These are phyloP conservation scores for Drosophila sechellia DNA, from an alignment of 1,140 invertebrate species.

Conservation along the genomic window DNA sequence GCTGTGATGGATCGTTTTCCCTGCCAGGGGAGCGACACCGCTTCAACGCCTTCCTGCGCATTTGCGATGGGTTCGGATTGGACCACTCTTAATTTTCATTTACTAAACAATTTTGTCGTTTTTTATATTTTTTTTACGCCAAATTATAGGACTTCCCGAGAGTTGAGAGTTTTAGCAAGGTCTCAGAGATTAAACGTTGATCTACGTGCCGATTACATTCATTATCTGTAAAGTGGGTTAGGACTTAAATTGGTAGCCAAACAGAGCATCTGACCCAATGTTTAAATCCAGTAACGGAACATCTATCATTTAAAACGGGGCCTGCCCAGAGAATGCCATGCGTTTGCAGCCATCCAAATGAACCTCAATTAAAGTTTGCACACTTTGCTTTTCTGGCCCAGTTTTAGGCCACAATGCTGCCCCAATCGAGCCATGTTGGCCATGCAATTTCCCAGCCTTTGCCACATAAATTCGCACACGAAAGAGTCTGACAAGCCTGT, in stretches of 20 bases:
- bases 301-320: conserved; percentile 18
- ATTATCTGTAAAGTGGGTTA: too few species aligned
- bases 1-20: neutral
- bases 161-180: neutral
- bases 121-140: neutral
- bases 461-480: conserved; percentile 73
- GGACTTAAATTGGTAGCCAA: too few species aligned
- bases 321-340: neutral
- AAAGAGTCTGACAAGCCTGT: conserved; percentile 57
- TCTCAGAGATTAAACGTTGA: neutral
- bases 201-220: too few species aligned
- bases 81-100: conserved; percentile 11
- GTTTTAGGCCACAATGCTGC: conserved; percentile 37
- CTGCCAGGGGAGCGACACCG: too few species aligned
- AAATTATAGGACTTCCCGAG: neutral
- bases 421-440: conserved; percentile 10
- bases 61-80: neutral
- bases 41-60: neutral
- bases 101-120: conserved; percentile 8
- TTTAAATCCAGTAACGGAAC: neutral
- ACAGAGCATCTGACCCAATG: too few species aligned
- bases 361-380: conserved; percentile 65
- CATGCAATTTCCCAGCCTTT: conserved; percentile 70
- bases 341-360: conserved; percentile 43
- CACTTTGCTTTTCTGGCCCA: conserved; percentile 67